phyloP scores from a whole-genome alignment of 2,113 vertebrate species.

The Sterrhoptilus dennistouni region DNA sequence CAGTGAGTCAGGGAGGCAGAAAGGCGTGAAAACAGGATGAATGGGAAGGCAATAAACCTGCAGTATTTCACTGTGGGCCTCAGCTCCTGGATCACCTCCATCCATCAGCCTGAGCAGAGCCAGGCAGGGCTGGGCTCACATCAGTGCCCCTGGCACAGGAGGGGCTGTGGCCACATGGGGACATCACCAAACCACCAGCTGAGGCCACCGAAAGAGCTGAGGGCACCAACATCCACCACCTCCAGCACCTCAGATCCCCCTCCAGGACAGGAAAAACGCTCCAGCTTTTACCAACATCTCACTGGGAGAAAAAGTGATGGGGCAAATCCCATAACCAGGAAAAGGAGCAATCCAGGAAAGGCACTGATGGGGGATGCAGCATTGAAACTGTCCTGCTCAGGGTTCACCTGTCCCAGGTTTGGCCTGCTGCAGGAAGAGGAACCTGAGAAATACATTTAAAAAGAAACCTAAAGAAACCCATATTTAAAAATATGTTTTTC shows the following conservation, averaged over 20 bases:
- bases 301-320: background rate
- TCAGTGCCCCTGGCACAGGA: background rate
- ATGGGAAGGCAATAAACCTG: slow-evolving; percentile 20
- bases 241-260: background rate
- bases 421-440: background rate
- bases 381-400: background rate
- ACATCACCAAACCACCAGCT: rapidly evolving
- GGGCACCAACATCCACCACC: background rate
- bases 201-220: background rate
- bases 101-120: background rate
- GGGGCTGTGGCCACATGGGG: background rate
- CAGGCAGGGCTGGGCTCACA: background rate
- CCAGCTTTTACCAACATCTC: background rate
- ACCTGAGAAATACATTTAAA: background rate
- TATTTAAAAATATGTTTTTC: too few relatives aligned
- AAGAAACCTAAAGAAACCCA: too few relatives aligned
- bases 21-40: slow-evolving; percentile 53
- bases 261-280: background rate
- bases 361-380: background rate
- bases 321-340: background rate
- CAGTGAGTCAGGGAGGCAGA: slow-evolving; percentile 60
- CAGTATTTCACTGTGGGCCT: background rate
- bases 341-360: background rate
- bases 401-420: rapidly evolving
- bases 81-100: slow-evolving; percentile 2